Conservation (phyloP, 2,888 invertebrate species). For the Ochlodes sylvanus region DNA sequence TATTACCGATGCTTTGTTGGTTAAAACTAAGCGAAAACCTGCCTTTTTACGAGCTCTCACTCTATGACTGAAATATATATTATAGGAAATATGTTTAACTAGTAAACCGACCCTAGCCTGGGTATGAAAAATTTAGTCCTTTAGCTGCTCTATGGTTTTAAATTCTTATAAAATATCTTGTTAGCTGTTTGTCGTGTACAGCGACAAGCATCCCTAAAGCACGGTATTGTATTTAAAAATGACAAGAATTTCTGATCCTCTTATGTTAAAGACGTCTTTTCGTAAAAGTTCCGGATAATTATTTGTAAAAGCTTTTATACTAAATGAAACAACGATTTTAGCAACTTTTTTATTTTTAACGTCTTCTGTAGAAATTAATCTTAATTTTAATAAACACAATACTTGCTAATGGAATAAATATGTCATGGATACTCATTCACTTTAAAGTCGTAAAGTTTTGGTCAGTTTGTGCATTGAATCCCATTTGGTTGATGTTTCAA, state of each 20-base stretch:
- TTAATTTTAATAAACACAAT: background rate
- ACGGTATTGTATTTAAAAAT: background rate
- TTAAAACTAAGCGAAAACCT: too few species aligned
- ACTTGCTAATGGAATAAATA: background rate
- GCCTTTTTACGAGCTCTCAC: too few species aligned
- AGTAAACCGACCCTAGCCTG: too few species aligned
- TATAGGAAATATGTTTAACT: too few species aligned
- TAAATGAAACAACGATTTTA: background rate
- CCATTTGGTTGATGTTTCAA: too few species aligned
- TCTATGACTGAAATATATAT: too few species aligned
- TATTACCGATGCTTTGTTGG: too few species aligned
- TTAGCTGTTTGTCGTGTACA: too few species aligned
- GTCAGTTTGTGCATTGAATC: too few species aligned
- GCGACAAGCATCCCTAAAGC: background rate
- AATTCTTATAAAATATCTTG: too few species aligned
- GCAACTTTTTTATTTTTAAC: background rate
- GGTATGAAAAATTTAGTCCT: too few species aligned
- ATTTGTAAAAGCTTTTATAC: slow-evolving; percentile 16
- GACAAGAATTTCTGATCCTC: background rate
- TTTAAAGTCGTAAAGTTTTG: background rate
- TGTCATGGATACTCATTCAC: background rate
- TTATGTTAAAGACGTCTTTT: slow-evolving; percentile 1
- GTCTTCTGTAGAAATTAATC: background rate
- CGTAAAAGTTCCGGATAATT: slow-evolving; percentile 13
- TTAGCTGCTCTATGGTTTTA: too few species aligned